These are phyloP conservation scores for Hepsetus odoe DNA, from an alignment of 2,113 vertebrate genomes.

Conservation along the genomic window DNA sequence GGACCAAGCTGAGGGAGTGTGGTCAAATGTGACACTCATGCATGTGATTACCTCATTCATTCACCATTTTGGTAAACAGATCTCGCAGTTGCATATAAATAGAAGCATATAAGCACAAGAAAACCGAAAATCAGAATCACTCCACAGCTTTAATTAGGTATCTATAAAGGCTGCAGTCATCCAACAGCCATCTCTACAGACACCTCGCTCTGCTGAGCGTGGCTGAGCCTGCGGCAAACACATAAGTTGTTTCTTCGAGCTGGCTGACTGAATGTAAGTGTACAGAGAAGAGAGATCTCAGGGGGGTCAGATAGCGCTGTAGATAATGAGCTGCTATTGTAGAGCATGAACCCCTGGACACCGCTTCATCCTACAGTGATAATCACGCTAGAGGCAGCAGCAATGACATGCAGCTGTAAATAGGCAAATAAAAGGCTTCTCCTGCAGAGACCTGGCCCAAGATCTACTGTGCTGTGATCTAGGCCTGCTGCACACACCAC, in stretches of 20 bases:
- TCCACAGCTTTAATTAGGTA: neutral
- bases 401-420: conserved; percentile 51
- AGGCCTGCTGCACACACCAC: conserved; percentile 37
- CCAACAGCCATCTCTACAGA: neutral
- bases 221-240: neutral
- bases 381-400: conserved; percentile 46
- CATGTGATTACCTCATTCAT: neutral
- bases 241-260: conserved; percentile 39
- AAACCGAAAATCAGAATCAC: neutral
- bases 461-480: conserved; percentile 47
- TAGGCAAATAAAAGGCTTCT: conserved; percentile 54
- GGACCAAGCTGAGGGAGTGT: neutral
- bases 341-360: conserved; percentile 43
- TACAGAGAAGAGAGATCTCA: conserved; percentile 34
- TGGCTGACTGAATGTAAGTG: conserved; percentile 47
- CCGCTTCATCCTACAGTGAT: conserved; percentile 51
- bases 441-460: conserved; percentile 45
- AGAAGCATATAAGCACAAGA: neutral
- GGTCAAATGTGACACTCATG: neutral
- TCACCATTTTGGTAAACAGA: no score
- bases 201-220: neutral
- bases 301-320: conserved; percentile 43
- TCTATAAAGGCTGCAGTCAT: neutral
- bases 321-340: conserved; percentile 54
- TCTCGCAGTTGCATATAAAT: neutral